Percentiles rank a stretch among this genome's conserved stretches.
Evolutionary conservation across 2,113 vertebrate species (phyloP).

Genomic region (Bombycilla garrulus): DNA sequence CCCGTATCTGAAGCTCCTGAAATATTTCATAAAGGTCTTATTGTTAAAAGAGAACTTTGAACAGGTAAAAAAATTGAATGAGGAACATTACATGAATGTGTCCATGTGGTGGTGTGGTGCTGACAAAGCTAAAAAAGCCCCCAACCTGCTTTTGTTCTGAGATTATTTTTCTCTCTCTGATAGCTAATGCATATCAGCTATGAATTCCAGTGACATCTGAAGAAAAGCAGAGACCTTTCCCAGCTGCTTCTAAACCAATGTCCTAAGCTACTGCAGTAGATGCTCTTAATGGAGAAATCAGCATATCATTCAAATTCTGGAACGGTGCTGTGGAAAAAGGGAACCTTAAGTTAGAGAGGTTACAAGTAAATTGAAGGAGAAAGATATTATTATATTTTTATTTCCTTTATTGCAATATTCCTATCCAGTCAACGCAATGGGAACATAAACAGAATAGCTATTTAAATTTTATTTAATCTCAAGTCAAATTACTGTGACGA

Average conservation of each 20-base stretch:
- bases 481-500: not conserved
- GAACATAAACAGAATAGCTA: not conserved
- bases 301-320: not conserved
- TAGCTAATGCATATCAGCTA: not conserved
- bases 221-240: not conserved
- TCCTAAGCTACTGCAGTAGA: not conserved
- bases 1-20: not conserved
- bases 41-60: not conserved
- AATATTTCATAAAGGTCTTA: not conserved
- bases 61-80: not conserved
- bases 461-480: not conserved
- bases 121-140: not conserved
- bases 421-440: not conserved
- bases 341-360: not conserved
- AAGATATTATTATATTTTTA: not conserved
- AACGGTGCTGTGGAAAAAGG: rapidly evolving
- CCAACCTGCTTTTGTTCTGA: not conserved
- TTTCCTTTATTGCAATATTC: not conserved
- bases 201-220: not conserved
- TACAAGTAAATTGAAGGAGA: not conserved
- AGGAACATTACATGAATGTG: not conserved
- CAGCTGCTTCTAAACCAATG: not conserved
- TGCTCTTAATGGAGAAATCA: not conserved
- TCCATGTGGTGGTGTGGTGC: not conserved
- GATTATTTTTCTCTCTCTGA: not conserved